Evolutionary conservation across 2,888 invertebrate species (phyloP).

Genomic region (Orthosia gracilis): DNA sequence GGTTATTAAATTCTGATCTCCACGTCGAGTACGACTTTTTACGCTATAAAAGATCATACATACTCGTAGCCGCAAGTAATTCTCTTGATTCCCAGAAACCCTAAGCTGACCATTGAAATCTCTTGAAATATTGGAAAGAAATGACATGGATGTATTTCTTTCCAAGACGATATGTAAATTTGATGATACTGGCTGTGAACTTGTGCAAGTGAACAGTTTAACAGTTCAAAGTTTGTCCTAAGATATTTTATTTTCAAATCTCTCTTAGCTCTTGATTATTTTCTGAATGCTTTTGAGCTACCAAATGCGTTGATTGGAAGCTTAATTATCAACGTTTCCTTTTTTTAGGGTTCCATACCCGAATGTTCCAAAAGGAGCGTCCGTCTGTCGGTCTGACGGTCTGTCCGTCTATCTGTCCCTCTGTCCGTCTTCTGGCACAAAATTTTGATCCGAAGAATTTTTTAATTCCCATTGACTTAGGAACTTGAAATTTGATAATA

Average conservation of each 20-base stretch:
- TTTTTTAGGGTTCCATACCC: neutral
- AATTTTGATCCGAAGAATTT: too few relatives aligned
- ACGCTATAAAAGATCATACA: conserved; percentile 28
- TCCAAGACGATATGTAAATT: conserved; percentile 56
- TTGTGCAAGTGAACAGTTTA: conserved; percentile 17
- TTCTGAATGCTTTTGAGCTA: neutral
- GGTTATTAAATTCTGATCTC: too few relatives aligned
- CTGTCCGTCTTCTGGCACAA: too few relatives aligned
- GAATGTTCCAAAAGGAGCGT: too few relatives aligned
- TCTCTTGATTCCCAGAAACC: conserved; percentile 50
- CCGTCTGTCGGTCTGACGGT: too few relatives aligned
- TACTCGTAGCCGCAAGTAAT: conserved; percentile 45
- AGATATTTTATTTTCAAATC: neutral
- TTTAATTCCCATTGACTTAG: too few relatives aligned
- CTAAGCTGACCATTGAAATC: conserved; percentile 24
- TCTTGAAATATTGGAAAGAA: conserved; percentile 51
- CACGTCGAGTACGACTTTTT: conserved; percentile 11
- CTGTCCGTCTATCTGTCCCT: too few relatives aligned
- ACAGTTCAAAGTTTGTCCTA: neutral
- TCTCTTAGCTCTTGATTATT: too few relatives aligned
- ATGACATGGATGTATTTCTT: conserved; percentile 51
- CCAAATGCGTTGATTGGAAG: neutral
- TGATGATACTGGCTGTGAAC: conserved; percentile 18
- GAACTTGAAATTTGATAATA: too few relatives aligned
- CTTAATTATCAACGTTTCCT: neutral